Base-by-base conservation (phyloP, 2,888 invertebrate species). In the Temnothorax ravouxi region DNA sequence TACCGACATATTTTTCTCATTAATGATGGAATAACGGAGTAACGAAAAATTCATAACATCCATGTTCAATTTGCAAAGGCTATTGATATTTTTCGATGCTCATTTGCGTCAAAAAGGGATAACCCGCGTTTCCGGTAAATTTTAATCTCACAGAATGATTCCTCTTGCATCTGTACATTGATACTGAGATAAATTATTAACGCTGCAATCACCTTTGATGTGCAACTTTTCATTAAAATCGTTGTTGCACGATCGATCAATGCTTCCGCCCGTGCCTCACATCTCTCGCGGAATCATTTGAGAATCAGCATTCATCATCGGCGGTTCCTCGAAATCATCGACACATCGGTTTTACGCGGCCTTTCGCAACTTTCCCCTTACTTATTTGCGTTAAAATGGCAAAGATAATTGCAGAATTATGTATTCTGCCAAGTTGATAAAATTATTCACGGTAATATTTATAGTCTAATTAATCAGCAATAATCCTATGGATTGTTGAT, bases 231-330 rank as follows among this genome's bases (percentile, higher is more conserved):
- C 44, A 54, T 74, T 81, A 47, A 81, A 83, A 79, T 59, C 81
- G 75, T 75, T 67, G 67, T 66, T 62, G 18, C 25, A 41, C 47
- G 59, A 41, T 25, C 67, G 79, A 83, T 77, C 83, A 72, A 72
- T 61, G 59, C 79, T 80, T 80, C 13, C 25, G 72, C 15, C 56
- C 8, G 29, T 25, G 21, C 56, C 44, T 41, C 25, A 50, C 54
- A 34, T 77, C 61, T 75, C 34, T 50, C 21, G 38, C 54, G 69
- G 74, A 71, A 85, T 66, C 41, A 47, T 44, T 79, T 84, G 89
- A 87, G 89, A 89, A 88, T 89, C 89, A 85, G 88, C 71, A 64
- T 67, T 72, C 13, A 52, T 44, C 6, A 50, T 81, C n/a, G 41
- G 18, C 25, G 25, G 8, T 13, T 4, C 25, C 15, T 72, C 18